phyloP scores from a whole-genome alignment of 2,113 vertebrate species.

The Semicossyphus pulcher region DNA sequence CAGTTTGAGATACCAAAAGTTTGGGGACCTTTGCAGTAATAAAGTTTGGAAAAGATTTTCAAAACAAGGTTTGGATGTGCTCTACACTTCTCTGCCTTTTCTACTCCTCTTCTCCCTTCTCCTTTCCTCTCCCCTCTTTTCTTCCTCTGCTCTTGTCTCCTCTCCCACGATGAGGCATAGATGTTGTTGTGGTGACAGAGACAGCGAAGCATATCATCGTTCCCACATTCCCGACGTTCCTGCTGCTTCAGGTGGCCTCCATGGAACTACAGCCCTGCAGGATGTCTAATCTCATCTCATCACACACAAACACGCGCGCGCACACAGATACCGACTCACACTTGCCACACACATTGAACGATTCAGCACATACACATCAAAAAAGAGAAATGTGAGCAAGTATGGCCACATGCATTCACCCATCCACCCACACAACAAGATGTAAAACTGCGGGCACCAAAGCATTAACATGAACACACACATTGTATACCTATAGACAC shows the following conservation, averaged over 20 bases:
- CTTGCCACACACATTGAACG: slow-evolving; percentile 36
- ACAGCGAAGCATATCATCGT: slow-evolving; percentile 49
- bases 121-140: not conserved
- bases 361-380: not conserved
- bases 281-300: slow-evolving; percentile 73
- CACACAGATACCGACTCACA: slow-evolving; percentile 16
- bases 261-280: slow-evolving; percentile 46
- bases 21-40: not conserved
- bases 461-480: not conserved
- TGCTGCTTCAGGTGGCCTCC: slow-evolving; percentile 70
- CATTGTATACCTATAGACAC: not conserved
- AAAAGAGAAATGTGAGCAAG: slow-evolving; percentile 28
- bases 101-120: not conserved
- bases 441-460: slow-evolving; percentile 10
- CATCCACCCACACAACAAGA: slow-evolving; percentile 16
- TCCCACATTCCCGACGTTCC: slow-evolving; percentile 74
- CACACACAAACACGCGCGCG: slow-evolving; percentile 36
- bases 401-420: not conserved
- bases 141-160: not conserved
- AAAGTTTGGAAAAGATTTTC: not conserved
- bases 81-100: slow-evolving; percentile 6
- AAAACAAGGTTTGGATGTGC: slow-evolving; percentile 1
- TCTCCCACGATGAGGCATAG: slow-evolving; percentile 35
- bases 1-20: slow-evolving; percentile 14
- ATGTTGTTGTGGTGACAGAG: slow-evolving; percentile 52